Conservation (phyloP, 2,113 vertebrate species). For the Spea multiplicata region DNA sequence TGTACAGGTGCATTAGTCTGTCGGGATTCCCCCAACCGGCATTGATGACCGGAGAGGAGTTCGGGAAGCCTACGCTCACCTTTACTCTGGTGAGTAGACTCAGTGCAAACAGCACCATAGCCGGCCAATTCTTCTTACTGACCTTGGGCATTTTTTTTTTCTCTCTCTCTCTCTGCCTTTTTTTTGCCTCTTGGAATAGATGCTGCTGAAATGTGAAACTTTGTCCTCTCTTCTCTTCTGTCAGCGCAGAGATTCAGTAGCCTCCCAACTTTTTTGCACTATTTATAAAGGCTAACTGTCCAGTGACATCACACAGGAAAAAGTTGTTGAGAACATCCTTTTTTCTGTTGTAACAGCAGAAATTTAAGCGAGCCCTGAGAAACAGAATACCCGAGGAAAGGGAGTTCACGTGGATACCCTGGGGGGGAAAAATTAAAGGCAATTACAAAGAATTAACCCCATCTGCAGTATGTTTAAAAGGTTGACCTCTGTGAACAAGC, state of each 20-base stretch:
- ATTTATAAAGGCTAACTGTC: slow-evolving; percentile 67
- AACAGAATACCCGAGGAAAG: slow-evolving; percentile 56
- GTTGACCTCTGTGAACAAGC: neutral
- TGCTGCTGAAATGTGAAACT: slow-evolving; percentile 51
- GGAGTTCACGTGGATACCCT: slow-evolving; percentile 56
- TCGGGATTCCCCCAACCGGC: slow-evolving; percentile 76
- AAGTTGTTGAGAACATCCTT: slow-evolving; percentile 66
- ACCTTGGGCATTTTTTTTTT: slow-evolving; percentile 38
- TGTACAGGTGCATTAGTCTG: slow-evolving; percentile 76
- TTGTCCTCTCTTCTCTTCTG: slow-evolving; percentile 28
- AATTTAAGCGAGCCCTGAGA: slow-evolving; percentile 62
- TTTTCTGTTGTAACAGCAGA: slow-evolving; percentile 68
- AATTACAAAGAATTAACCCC: neutral
- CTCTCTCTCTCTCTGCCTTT: too few relatives aligned
- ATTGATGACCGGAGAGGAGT: slow-evolving; percentile 67
- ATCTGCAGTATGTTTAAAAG: neutral
- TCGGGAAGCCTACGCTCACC: slow-evolving; percentile 50
- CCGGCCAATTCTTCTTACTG: slow-evolving; percentile 46
- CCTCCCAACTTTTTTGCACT: slow-evolving; percentile 56
- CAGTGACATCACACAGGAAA: slow-evolving; percentile 73
- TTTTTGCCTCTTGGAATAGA: slow-evolving; percentile 12
- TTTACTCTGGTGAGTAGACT: slow-evolving; percentile 57
- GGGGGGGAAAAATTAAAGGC: slow-evolving; percentile 33
- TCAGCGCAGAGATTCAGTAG: slow-evolving; percentile 44
- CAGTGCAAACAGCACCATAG: slow-evolving; percentile 55